Evolutionary conservation across 2,888 invertebrate species (phyloP).

Genomic region (Drosophila aldrichi): DNA sequence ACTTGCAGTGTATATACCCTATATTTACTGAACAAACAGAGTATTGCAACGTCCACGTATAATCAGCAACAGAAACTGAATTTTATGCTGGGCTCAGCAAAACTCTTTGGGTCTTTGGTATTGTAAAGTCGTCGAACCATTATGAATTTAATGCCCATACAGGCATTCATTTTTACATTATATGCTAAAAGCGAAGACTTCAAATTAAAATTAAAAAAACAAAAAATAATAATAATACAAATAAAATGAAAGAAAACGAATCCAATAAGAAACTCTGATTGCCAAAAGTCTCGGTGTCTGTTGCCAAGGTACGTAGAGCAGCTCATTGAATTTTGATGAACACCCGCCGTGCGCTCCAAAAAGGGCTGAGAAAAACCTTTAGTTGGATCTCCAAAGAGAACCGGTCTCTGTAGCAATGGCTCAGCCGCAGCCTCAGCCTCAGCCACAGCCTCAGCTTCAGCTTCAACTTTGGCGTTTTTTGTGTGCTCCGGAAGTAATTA

Average conservation of each 20-base stretch:
- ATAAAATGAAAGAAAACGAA: slow-evolving; percentile 10
- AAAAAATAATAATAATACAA: slow-evolving; percentile 14
- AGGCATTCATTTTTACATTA: slow-evolving; percentile 66
- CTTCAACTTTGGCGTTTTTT: slow-evolving; percentile 45
- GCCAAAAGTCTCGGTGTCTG: slow-evolving; percentile 47
- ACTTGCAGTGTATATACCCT: neutral
- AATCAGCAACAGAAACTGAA: slow-evolving; percentile 6
- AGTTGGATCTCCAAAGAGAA: slow-evolving; percentile 35
- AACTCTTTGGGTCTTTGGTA: slow-evolving; percentile 5
- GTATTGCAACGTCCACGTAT: slow-evolving; percentile 4
- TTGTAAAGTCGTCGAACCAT: slow-evolving; percentile 42
- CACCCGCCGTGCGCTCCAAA: slow-evolving; percentile 62
- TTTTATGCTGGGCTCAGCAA: slow-evolving; percentile 45
- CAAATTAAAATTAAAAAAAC: slow-evolving; percentile 3
- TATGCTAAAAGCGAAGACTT: slow-evolving; percentile 41
- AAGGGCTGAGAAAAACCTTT: slow-evolving; percentile 54
- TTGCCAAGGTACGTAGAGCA: slow-evolving; percentile 32
- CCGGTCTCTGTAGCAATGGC: slow-evolving; percentile 48
- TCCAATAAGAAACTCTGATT: slow-evolving; percentile 53
- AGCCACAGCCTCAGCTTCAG: slow-evolving; percentile 33
- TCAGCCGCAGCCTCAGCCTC: slow-evolving; percentile 20
- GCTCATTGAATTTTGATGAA: slow-evolving; percentile 77
- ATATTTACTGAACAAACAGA: neutral
- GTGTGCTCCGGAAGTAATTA: slow-evolving; percentile 79
- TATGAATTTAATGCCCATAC: slow-evolving; percentile 27